Percentiles rank a stretch among this genome's conserved stretches.
Conservation (phyloP, 37 sponge, comb jelly and placozoan species). For the Beroe ovata region DNA sequence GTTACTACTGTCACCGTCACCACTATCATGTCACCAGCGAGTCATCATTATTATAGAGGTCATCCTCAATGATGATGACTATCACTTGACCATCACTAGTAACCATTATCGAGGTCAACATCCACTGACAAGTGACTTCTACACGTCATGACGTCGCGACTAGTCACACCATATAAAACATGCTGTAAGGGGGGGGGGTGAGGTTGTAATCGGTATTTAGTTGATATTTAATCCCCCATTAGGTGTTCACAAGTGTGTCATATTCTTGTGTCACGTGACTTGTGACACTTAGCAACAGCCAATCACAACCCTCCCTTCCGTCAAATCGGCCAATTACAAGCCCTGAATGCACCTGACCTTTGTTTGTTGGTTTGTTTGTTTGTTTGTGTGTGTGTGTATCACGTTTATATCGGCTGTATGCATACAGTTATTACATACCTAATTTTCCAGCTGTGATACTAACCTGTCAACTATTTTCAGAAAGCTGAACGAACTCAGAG, state of each 20-base stretch:
- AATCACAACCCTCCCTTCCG: too few species aligned
- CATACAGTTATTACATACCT: neutral
- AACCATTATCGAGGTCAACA: too few species aligned
- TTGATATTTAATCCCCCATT: neutral
- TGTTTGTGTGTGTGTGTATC: neutral
- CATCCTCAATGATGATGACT: too few species aligned
- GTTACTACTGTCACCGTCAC: too few species aligned
- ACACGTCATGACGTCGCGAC: too few species aligned
- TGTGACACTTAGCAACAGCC: neutral
- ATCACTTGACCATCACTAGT: too few species aligned
- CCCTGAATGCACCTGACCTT: neutral
- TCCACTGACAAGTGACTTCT: too few species aligned
- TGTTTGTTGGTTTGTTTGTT: neutral
- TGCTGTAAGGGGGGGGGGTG: too few species aligned
- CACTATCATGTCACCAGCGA: too few species aligned
- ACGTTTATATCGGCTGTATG: neutral
- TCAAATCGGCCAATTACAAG: neutral
- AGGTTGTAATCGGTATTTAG: neutral
- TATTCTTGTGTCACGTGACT: neutral
- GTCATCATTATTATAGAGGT: too few species aligned
- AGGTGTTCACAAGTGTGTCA: neutral
- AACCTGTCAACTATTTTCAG: neutral
- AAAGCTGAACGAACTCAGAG: neutral
- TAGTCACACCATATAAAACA: too few species aligned
- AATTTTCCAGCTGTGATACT: neutral